Evolutionary conservation across 2,888 invertebrate species (phyloP), one percentile per base, ranked within the genome.

Genomic region (Elysia crispata): DNA sequence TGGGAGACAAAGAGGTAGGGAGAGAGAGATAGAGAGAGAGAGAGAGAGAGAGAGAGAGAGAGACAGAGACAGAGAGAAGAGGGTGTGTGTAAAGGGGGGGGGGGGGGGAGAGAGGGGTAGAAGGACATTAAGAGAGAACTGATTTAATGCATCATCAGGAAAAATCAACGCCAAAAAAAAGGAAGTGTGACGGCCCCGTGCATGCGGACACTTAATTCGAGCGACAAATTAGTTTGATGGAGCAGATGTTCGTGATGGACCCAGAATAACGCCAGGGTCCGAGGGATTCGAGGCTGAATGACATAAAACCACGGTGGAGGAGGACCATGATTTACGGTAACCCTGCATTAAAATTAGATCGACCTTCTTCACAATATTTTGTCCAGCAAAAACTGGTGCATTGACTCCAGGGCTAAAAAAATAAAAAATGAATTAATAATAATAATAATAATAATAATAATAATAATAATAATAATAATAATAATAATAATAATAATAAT

Each of bases 41-140:
- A 70, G 31, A 70, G 33, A n/a, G 33, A 70, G 31, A 31, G 20
- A 33, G 33, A 20, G 33, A 70, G 6, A 33, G 70, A 33, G 33
- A 70, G n/a, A 33, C 5, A 70, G 41, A 20, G 33, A n/a, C 5
- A 70, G 33, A 18, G 33, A 41, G 70, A 41, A n/a, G 30, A 23
- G 33, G 8, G 28, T 1, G 54, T 23, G n/a, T 11, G 50, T n/a
- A 50, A 6, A 25, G 15, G 50, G 23, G 50, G 23, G 49, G 28
- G 50, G 23, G 75, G 33, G 31, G 60, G 60, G 31, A 30, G 60
- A 28, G 60, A 73, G 60, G 30, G 60, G 30, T 33, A 75, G 60
- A 60, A 54, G 25, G 73, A 73, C 28, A 25, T 6, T 11, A 54
- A 73, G 57, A 25, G 73, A 54, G 73, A 57, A n/a, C 3, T 30